These are phyloP conservation scores for Drosophila infuscata DNA, from an alignment of 2,888 invertebrate species.

Conservation along the genomic window DNA sequence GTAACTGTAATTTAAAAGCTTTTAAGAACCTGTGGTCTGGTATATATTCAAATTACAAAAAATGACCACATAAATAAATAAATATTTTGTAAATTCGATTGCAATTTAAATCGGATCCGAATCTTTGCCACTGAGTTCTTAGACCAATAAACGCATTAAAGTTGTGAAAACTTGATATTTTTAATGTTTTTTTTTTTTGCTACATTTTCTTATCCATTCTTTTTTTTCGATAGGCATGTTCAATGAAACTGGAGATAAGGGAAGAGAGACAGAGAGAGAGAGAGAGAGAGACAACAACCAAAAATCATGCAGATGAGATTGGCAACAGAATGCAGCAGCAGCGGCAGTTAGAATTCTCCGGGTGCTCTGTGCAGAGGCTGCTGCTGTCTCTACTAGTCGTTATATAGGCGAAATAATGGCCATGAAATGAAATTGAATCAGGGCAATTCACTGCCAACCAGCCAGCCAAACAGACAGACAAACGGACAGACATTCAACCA, in stretches of 20 bases:
- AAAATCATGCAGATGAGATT: conserved; percentile 78
- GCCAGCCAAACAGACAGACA: background rate
- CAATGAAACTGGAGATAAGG: conserved; percentile 41
- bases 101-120: background rate
- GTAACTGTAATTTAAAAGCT: too few relatives aligned
- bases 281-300: conserved; percentile 14
- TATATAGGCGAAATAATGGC: conserved; percentile 59
- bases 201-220: background rate
- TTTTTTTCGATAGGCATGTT: conserved; percentile 28
- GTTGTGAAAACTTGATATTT: conserved; percentile 14
- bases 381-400: background rate
- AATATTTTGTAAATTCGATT: background rate
- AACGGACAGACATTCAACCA: conserved; percentile 5
- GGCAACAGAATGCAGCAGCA: conserved; percentile 44
- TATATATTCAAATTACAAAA: background rate
- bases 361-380: conserved; percentile 16
- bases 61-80: background rate
- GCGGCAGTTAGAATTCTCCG: conserved; percentile 34
- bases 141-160: conserved; percentile 25
- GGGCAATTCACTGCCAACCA: conserved; percentile 55
- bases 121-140: background rate
- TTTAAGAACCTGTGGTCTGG: background rate
- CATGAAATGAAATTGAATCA: conserved; percentile 69
- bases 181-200: conserved; percentile 4
- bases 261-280: background rate